Evolutionary conservation across 1,140 invertebrate species (phyloP).

Genomic region (Tetramorium parvispinum): DNA sequence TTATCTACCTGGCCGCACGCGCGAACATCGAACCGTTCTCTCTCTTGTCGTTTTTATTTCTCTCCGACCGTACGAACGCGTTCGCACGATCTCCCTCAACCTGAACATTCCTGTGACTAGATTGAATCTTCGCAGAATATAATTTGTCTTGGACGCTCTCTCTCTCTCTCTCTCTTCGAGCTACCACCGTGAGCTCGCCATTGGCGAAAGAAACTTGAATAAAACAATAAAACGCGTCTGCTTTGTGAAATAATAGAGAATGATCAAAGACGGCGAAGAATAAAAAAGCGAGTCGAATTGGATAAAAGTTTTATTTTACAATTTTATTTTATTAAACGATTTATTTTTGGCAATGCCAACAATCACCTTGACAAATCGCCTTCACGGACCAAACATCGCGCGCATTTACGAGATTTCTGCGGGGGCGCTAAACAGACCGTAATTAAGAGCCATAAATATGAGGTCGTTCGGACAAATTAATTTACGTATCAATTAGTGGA

Average conservation of each 20-base stretch:
- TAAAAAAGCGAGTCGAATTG: neutral
- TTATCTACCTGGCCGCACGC: neutral
- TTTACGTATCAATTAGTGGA: slow-evolving; percentile 81
- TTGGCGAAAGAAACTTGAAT: slow-evolving; percentile 3
- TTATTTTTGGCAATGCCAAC: slow-evolving; percentile 10
- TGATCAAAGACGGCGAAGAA: too few relatives aligned
- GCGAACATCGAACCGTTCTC: neutral
- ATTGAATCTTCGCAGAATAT: slow-evolving; percentile 56
- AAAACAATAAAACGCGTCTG: slow-evolving; percentile 21
- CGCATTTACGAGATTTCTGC: neutral
- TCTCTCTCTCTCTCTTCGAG: neutral
- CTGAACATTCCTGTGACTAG: slow-evolving; percentile 31
- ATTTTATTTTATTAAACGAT: too few relatives aligned
- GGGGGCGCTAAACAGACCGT: neutral
- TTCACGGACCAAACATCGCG: neutral
- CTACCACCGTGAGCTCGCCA: neutral
- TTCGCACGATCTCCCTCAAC: slow-evolving; percentile 19
- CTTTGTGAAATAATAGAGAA: neutral
- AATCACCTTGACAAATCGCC: neutral
- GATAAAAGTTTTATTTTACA: slow-evolving; percentile 59
- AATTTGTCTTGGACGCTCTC: slow-evolving; percentile 48
- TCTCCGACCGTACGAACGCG: neutral
- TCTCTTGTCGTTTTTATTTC: slow-evolving; percentile 24
- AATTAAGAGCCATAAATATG: slow-evolving; percentile 69
- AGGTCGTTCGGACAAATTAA: slow-evolving; percentile 73